Conservation (phyloP, 2,113 vertebrate genomes). For the Thamnophis sirtalis region DNA sequence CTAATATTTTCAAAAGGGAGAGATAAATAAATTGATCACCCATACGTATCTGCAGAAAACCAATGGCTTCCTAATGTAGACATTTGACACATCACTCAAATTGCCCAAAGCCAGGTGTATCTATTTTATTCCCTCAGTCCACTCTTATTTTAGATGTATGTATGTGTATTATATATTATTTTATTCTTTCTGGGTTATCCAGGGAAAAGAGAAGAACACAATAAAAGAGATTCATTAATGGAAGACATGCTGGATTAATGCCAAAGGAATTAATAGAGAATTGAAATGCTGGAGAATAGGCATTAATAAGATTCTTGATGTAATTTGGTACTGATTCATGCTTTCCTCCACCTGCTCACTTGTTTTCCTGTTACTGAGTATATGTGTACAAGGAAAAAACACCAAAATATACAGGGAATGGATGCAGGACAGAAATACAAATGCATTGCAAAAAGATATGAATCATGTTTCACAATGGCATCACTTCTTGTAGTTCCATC, state of each 20-base stretch:
- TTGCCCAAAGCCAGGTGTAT: not conserved
- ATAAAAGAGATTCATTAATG: not conserved
- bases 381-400: not conserved
- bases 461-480: not conserved
- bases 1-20: not conserved
- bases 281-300: not conserved
- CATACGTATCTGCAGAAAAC: not conserved
- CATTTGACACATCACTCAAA: not conserved
- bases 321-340: not conserved
- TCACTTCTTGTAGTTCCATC: not conserved
- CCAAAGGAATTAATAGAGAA: not conserved
- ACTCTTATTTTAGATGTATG: not conserved
- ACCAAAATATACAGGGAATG: not conserved
- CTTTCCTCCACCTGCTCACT: not conserved
- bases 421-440: not conserved
- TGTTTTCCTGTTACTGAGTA: not conserved
- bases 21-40: not conserved
- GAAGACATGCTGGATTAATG: not conserved
- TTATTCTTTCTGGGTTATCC: not conserved
- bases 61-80: not conserved
- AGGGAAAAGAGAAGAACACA: not conserved
- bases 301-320: not conserved
- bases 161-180: not conserved
- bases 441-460: not conserved
- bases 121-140: not conserved